phyloP scores from a whole-genome alignment of 2,888 invertebrate genomes.

The Euproctis similis region DNA sequence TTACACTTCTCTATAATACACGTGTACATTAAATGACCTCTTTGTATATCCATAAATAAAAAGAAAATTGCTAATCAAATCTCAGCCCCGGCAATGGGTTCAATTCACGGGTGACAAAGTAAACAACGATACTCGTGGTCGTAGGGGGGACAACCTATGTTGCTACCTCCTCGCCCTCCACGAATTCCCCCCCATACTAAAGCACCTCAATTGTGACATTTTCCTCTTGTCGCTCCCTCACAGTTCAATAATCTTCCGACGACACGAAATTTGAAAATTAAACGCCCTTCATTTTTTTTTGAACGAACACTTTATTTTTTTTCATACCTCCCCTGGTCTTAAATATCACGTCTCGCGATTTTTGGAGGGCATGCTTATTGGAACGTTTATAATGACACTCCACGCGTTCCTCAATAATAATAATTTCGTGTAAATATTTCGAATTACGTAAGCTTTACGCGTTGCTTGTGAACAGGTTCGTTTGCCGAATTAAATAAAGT shows the following conservation, averaged over 20 bases:
- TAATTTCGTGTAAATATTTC: conserved; percentile 8
- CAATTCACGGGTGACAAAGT: conserved; percentile 51
- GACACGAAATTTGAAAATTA: conserved; percentile 44
- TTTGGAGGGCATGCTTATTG: conserved; percentile 8
- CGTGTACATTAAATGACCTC: conserved; percentile 30
- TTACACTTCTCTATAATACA: too few species aligned
- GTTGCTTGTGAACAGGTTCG: conserved; percentile 8
- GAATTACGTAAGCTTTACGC: conserved; percentile 6
- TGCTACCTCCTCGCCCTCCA: conserved; percentile 17
- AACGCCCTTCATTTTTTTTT: conserved; percentile 31
- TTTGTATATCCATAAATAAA: conserved; percentile 47
- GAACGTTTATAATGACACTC: conserved; percentile 7
- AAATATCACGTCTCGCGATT: conserved; percentile 10
- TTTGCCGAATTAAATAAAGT: conserved; percentile 5
- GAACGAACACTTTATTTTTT: conserved; percentile 11
- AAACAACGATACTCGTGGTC: conserved; percentile 44
- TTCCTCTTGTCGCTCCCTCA: conserved; percentile 49
- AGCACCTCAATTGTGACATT: conserved; percentile 59
- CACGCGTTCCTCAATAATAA: conserved; percentile 4
- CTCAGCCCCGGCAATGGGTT: conserved; percentile 43
- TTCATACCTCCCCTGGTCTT: neutral
- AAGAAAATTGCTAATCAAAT: conserved; percentile 59
- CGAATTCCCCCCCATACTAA: conserved; percentile 20
- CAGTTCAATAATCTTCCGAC: conserved; percentile 56
- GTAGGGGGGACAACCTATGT: conserved; percentile 25